phyloP scores from a whole-genome alignment of 2,888 invertebrate species.

The Anaspis maculata region DNA sequence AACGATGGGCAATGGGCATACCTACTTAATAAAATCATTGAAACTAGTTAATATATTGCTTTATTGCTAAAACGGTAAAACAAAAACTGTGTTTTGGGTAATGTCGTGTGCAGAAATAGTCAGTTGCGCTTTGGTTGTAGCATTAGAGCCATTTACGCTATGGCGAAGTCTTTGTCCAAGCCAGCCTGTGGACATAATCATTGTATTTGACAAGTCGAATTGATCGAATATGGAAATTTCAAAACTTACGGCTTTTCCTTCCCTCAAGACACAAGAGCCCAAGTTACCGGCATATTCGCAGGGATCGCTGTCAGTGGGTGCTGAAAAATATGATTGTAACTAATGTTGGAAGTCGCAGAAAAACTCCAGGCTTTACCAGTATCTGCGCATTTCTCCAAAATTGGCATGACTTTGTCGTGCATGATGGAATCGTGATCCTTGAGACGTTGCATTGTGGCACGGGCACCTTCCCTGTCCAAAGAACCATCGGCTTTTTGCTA shows the following conservation, averaged over 20 bases:
- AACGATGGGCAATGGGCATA: too few relatives aligned
- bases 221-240: too few relatives aligned
- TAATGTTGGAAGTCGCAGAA: background rate
- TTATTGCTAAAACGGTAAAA: too few relatives aligned
- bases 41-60: too few relatives aligned
- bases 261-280: constrained; percentile 5
- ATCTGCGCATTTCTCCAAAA: constrained; percentile 7
- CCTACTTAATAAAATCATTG: too few relatives aligned
- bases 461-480: constrained; percentile 9
- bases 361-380: background rate
- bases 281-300: constrained; percentile 8
- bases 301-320: constrained; percentile 6
- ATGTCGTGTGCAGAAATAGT: too few relatives aligned
- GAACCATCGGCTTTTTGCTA: constrained; percentile 19
- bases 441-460: constrained; percentile 3
- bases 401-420: constrained; percentile 13
- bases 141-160: too few relatives aligned
- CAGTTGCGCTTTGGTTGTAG: too few relatives aligned
- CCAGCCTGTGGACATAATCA: too few relatives aligned
- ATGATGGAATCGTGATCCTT: constrained; percentile 16
- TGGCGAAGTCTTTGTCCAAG: too few relatives aligned
- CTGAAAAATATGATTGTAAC: background rate
- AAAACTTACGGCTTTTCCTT: constrained; percentile 9
- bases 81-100: too few relatives aligned
- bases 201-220: too few relatives aligned